Base-by-base conservation (phyloP, 2,113 vertebrate species). In the Turnix velox region DNA sequence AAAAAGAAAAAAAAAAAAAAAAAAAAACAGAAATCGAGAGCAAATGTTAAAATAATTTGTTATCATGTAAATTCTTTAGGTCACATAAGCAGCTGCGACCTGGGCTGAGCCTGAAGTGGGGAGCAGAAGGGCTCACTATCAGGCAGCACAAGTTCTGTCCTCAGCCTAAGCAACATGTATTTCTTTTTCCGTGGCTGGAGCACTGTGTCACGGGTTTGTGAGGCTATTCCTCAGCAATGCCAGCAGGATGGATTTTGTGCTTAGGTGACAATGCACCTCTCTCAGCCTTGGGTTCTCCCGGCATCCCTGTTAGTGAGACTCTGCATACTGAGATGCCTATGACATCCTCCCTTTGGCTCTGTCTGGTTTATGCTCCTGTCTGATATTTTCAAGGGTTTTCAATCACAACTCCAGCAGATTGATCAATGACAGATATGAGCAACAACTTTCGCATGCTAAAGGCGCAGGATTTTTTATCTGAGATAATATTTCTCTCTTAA, bases 401-500 rank as follows among this genome's bases (percentile, higher is more conserved):
- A 99, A 99, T 99, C 98, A 98, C 98, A 92, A 92, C 75, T 87
- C 92, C 65, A 88, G 96, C 95, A 97, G 98, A 98, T 97, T 98
- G 98, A 99, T 99, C 98, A 97, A 96, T 98, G 98, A 98, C 98
- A 98, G 98, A 98, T 99, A 99, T 98, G 98, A 99, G 96, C 96
- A 97, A 98, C 98, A 98, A 98, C 98, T 98, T 97, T 95, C 97
- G 98, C 98, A 98, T 98, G 97, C 97, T 98, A 98, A 98, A 97
- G 89, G 93, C 91, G 92, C 96, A 77, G 84, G 95, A 97, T 97
- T 98, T 99, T 99, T 99, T 98, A 98, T 99, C 98, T 98, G 98
- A 97, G 98, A 98, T 99, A 98, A 99, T 99, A 99, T 99, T 99
- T 99, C 98, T 99, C 98, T 96, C 98, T 97, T 98, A 98, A 98